phyloP scores from a whole-genome alignment of 23 tunicate genomes.

The Halocynthia roretzi region DNA sequence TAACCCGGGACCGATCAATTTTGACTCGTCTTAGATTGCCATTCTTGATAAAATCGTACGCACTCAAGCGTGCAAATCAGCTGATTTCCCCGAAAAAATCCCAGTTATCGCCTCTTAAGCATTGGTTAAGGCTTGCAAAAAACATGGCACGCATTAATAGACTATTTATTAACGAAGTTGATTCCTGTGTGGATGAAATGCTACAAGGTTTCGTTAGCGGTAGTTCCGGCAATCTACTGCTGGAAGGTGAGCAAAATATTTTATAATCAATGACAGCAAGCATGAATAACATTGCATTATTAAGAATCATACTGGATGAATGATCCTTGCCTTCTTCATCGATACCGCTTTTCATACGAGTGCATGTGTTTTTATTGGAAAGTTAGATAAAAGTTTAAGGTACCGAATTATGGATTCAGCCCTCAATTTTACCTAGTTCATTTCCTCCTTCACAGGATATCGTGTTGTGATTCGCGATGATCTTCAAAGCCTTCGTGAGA shows the following conservation, averaged over 20 bases:
- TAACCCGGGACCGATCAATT: too few relatives aligned
- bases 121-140: not conserved
- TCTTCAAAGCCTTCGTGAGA: constrained; percentile 20
- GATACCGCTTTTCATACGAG: not conserved
- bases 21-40: too few relatives aligned
- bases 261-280: too few relatives aligned
- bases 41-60: too few relatives aligned
- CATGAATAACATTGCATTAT: not conserved
- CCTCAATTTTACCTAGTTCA: not conserved
- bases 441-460: constrained; percentile 32
- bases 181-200: constrained; percentile 86
- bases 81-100: too few relatives aligned
- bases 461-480: constrained; percentile 83
- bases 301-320: not conserved
- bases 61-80: too few relatives aligned
- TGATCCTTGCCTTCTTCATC: not conserved
- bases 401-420: too few relatives aligned
- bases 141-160: constrained; percentile 72
- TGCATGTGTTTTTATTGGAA: too few relatives aligned
- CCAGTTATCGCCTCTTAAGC: too few relatives aligned
- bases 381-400: too few relatives aligned
- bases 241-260: constrained; percentile 16
- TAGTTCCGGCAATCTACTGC: constrained; percentile 45
- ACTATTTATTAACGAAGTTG: constrained; percentile 60
- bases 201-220: constrained; percentile 43